Base-by-base conservation (phyloP, 2,113 vertebrate genomes). In the Balaenoptera acutorostrata region DNA sequence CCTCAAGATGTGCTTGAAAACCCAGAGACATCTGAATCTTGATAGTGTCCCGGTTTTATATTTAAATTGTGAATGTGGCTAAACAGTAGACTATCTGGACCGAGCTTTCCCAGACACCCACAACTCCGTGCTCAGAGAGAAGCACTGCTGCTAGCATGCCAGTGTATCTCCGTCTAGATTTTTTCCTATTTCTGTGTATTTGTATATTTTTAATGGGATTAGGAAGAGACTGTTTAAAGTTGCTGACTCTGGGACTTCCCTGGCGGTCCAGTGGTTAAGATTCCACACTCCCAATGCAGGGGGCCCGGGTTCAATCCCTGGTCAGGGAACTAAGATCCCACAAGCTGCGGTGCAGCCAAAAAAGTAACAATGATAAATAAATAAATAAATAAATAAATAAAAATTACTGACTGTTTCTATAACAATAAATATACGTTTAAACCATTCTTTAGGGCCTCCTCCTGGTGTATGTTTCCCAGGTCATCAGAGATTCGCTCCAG, bases 91-190 rank as follows among this genome's bases (percentile, higher is more conserved):
- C 29, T 23, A 20, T 20, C 6, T 0, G 27, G 17, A 52, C 27
- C 3, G 8, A 1, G 0, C 44, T 27, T 6, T 66, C 52, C 33
- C 23, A 31, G 29, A 41, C 23, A 52, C 21, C 4, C 20, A 3
- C 49, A 69, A 39, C 36, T 68, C 61, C 31, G 20, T 9, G 29
- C 31, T 46, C 14, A 82, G 29, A 44, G 20, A 61, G 7, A 3
- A 15, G 29, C 61, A 17, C 36, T 13, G 20, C 33, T 36, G 44
- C 46, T 31, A 77, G 29, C 2, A 52, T 0, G 8, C 12, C 25
- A 23, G 25, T 2, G 12, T n/a, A 39, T 20, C 57, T 72, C 39
- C 21, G 29, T 71, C 41, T 20, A 59, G 17, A 7, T 15, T 17
- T 68, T 23, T 20, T 39, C 69, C 31, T 13, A 3, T 36, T 64